Percentiles rank a stretch among this genome's conserved stretches.
phyloP scores from a whole-genome alignment of 1,140 invertebrate genomes.

The Caenorhabditis brenneri region DNA sequence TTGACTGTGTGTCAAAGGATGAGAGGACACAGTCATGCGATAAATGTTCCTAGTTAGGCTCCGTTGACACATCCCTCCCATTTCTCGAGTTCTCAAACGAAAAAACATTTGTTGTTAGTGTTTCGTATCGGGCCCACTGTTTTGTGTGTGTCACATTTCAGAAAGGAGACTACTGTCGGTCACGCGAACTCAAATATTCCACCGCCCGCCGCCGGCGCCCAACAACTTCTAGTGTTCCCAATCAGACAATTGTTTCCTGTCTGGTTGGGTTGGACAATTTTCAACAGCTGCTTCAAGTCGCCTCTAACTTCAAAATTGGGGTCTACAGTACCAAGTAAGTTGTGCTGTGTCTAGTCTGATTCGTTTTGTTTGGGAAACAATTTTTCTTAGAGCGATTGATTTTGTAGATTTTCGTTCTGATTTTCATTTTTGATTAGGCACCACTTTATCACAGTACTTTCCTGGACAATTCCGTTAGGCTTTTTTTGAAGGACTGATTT shows the following conservation, averaged over 20 bases:
- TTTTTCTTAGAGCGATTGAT: too few species aligned
- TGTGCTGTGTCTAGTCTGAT: background rate
- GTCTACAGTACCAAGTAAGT: background rate
- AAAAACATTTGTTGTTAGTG: slow-evolving; percentile 37
- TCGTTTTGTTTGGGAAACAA: too few species aligned
- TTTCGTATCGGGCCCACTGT: background rate
- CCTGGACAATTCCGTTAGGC: too few species aligned
- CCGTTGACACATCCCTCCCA: slow-evolving; percentile 7
- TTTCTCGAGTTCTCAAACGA: background rate
- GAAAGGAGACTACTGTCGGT: slow-evolving; percentile 25
- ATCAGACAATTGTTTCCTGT: background rate
- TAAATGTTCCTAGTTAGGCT: slow-evolving; percentile 40
- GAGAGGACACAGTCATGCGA: slow-evolving; percentile 14
- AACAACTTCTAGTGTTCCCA: background rate
- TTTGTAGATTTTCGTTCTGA: too few species aligned
- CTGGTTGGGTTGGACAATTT: background rate
- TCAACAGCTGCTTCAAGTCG: background rate
- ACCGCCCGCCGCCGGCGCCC: background rate
- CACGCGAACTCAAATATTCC: slow-evolving; percentile 38
- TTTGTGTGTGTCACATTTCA: background rate
- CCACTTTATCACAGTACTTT: too few species aligned
- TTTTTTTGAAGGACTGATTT: too few species aligned
- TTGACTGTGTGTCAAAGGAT: slow-evolving; percentile 28
- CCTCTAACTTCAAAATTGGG: too few species aligned
- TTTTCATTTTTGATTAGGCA: too few species aligned